phyloP scores from a whole-genome alignment of 2,113 vertebrate species.

The Phalacrocorax carbo region DNA sequence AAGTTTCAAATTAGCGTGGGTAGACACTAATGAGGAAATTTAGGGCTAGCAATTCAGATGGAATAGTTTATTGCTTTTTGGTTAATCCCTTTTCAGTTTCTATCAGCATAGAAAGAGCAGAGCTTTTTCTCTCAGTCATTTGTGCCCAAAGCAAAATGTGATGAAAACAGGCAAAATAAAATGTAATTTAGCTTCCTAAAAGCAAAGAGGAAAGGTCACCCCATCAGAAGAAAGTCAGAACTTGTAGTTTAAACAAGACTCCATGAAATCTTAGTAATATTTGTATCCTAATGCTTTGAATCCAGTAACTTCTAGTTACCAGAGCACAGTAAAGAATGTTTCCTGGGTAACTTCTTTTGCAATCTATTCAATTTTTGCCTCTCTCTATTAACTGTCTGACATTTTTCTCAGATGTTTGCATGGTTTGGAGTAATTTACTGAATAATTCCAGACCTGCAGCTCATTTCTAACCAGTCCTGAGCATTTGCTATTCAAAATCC shows the following conservation, averaged over 20 bases:
- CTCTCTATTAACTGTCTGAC: background rate
- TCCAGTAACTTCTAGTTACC: slow-evolving; percentile 19
- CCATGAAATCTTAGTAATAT: background rate
- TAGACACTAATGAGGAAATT: slow-evolving; percentile 52
- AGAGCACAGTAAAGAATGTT: background rate
- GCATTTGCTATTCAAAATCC: background rate
- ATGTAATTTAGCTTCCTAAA: slow-evolving; percentile 24
- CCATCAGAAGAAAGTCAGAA: background rate
- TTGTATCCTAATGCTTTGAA: background rate
- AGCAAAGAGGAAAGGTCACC: background rate
- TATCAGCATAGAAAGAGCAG: slow-evolving; percentile 29
- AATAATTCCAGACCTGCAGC: background rate
- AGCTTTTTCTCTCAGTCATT: background rate
- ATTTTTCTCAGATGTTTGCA: background rate
- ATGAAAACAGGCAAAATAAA: slow-evolving; percentile 18
- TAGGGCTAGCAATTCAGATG: background rate
- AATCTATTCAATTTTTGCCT: background rate
- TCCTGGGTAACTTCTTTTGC: slow-evolving; percentile 11
- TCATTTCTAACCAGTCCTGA: background rate
- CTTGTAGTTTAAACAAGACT: slow-evolving; percentile 11
- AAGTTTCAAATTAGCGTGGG: slow-evolving; percentile 28
- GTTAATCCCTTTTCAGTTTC: slow-evolving; percentile 52
- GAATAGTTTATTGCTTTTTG: slow-evolving; percentile 32
- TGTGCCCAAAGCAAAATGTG: slow-evolving; percentile 24
- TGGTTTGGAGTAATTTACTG: background rate